Conservation (phyloP, 2,888 invertebrate species). For the Leptodirus hochenwartii region DNA sequence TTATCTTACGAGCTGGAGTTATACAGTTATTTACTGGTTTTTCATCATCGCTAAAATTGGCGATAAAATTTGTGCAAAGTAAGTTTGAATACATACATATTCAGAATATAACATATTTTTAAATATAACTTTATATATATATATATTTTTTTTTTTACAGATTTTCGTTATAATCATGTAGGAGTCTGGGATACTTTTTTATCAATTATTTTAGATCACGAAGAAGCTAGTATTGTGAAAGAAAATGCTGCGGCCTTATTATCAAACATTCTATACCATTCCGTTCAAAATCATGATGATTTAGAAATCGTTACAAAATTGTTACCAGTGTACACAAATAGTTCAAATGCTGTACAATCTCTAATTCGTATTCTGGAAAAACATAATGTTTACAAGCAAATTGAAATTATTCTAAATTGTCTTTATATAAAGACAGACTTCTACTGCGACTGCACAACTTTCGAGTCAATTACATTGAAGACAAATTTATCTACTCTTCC, state of each 20-base stretch:
- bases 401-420: no score
- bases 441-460: no score
- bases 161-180: constrained; percentile 12
- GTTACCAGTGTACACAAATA: no score
- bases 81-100: constrained; percentile 3
- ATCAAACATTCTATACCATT: constrained; percentile 20
- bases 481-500: no score
- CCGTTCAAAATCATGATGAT: no score
- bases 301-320: no score
- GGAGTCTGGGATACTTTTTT: constrained; percentile 23
- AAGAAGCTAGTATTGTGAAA: constrained; percentile 33
- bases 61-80: constrained; percentile 22
- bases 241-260: constrained; percentile 35
- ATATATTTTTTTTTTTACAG: constrained; percentile 23
- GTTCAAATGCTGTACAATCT: no score
- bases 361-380: no score
- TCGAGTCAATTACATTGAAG: no score
- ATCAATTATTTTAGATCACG: constrained; percentile 25
- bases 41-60: constrained; percentile 20
- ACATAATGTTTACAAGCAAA: no score
- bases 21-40: constrained; percentile 32
- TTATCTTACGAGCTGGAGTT: constrained; percentile 31
- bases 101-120: constrained; percentile 2
- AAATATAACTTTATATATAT: no score
- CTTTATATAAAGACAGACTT: no score